Percentiles rank a stretch among this genome's conserved stretches.
phyloP scores from a whole-genome alignment of 1,140 invertebrate species.

The Drosophila nigromelanica region DNA sequence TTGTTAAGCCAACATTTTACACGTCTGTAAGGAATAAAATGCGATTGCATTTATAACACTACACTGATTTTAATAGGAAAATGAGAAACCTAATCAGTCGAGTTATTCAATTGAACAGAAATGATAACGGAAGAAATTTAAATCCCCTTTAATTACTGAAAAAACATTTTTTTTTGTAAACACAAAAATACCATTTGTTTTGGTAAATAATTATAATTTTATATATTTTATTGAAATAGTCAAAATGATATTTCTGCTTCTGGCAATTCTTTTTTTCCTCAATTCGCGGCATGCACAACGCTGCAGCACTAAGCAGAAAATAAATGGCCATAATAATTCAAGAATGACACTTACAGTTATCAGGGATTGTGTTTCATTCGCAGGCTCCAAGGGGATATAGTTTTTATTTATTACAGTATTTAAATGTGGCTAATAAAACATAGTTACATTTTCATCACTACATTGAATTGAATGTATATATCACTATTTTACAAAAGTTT shows the following conservation, averaged over 20 bases:
- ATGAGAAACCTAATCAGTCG: conserved; percentile 20
- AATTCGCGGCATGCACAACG: not conserved
- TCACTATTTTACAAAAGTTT: not conserved
- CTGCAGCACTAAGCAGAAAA: not conserved
- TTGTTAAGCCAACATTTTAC: conserved; percentile 3
- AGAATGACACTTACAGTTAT: conserved; percentile 12
- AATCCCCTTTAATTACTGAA: not conserved
- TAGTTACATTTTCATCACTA: not conserved
- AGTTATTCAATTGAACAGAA: conserved; percentile 8
- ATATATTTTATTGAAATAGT: too few species aligned
- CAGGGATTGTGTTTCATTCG: not conserved
- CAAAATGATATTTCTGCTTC: not conserved
- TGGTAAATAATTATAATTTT: too few species aligned
- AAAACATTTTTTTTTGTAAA: not conserved
- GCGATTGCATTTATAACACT: conserved; percentile 38
- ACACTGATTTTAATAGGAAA: conserved; percentile 26
- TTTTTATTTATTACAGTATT: conserved; percentile 11
- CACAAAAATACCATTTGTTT: not conserved
- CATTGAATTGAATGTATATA: not conserved
- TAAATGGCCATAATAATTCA: conserved; percentile 14
- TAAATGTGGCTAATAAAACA: not conserved
- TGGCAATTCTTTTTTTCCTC: not conserved
- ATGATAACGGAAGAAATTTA: not conserved
- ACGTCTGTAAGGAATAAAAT: conserved; percentile 18
- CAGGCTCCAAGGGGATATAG: not conserved